A percentile compares a stretch with the other conserved stretches of the same genome.
Evolutionary conservation across 2,113 vertebrate genomes (phyloP).

Genomic region (Vulpes ferrilata): DNA sequence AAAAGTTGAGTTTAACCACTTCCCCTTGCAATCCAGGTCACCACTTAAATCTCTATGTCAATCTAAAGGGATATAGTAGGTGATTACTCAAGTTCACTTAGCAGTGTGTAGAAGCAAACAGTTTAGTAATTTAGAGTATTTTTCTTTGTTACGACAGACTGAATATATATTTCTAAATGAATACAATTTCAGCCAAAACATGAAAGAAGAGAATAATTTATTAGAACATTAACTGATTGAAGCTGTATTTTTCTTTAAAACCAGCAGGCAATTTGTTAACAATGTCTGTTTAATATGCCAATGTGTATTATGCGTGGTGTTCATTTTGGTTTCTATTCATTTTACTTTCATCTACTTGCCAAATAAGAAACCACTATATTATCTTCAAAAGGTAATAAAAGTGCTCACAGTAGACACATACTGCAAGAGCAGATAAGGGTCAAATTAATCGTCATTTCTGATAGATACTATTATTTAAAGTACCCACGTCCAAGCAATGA

Average conservation of each 20-base stretch:
- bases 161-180: slow-evolving; percentile 63
- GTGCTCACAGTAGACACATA: slow-evolving; percentile 78
- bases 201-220: slow-evolving; percentile 77
- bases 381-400: slow-evolving; percentile 82
- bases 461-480: slow-evolving; percentile 86
- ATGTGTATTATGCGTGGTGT: slow-evolving; percentile 32
- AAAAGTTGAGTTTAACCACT: neutral
- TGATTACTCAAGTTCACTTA: neutral
- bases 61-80: neutral
- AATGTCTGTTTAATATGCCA: slow-evolving; percentile 47
- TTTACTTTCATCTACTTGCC: slow-evolving; percentile 78
- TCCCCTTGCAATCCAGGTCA: neutral
- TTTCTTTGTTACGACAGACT: slow-evolving; percentile 60
- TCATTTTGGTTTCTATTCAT: slow-evolving; percentile 78
- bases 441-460: slow-evolving; percentile 87
- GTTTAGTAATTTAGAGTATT: slow-evolving; percentile 33
- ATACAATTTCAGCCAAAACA: slow-evolving; percentile 76
- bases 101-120: slow-evolving; percentile 29
- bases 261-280: slow-evolving; percentile 79
- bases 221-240: slow-evolving; percentile 71
- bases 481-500: slow-evolving; percentile 80
- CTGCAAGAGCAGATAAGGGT: slow-evolving; percentile 85
- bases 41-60: neutral
- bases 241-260: slow-evolving; percentile 73
- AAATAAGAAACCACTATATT: slow-evolving; percentile 82